A percentile compares a stretch with the other conserved stretches of the same genome.
phyloP scores from a whole-genome alignment of 2,888 invertebrate species.

The Agrypnus murinus region DNA sequence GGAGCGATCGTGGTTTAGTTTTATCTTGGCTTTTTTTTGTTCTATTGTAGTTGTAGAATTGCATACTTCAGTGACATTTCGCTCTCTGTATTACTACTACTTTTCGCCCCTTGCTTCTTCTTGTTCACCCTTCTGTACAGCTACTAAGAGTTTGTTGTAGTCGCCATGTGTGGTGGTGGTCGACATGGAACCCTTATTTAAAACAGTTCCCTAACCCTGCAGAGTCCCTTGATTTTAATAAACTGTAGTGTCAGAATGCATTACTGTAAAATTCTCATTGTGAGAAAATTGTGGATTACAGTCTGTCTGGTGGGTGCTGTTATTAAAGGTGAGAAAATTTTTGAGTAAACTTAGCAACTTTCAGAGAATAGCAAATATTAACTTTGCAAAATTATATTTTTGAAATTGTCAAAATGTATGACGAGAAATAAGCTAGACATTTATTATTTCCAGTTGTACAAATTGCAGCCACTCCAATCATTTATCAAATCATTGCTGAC shows the following conservation, averaged over 20 bases:
- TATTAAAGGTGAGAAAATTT: no score
- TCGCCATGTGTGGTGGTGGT: conserved; percentile 26
- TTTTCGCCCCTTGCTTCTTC: conserved; percentile 46
- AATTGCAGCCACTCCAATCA: no score
- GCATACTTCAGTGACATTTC: conserved; percentile 49
- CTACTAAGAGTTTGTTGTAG: conserved; percentile 21
- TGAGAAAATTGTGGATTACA: neutral
- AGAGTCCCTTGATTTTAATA: conserved; percentile 39
- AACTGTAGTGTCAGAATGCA: conserved; percentile 26
- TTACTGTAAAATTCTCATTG: conserved; percentile 20
- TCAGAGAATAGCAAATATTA: no score
- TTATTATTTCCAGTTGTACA: no score
- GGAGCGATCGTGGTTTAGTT: conserved; percentile 19
- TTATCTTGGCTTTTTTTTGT: neutral
- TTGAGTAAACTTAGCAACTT: no score
- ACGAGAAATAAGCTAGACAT: no score
- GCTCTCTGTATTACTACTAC: conserved; percentile 44
- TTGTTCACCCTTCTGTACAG: conserved; percentile 34
- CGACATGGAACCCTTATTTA: conserved; percentile 40
- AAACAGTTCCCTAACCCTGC: conserved; percentile 25
- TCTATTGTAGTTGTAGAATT: conserved; percentile 45
- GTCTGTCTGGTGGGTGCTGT: neutral
- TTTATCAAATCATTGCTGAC: no score
- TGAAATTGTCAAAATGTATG: no score
- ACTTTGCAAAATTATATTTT: no score